Percentiles rank a stretch among this genome's conserved stretches.
These are phyloP conservation scores for silkworm (Bombyx mori) DNA, from an alignment of 1,140 invertebrate species.

Conservation along the genomic window DNA sequence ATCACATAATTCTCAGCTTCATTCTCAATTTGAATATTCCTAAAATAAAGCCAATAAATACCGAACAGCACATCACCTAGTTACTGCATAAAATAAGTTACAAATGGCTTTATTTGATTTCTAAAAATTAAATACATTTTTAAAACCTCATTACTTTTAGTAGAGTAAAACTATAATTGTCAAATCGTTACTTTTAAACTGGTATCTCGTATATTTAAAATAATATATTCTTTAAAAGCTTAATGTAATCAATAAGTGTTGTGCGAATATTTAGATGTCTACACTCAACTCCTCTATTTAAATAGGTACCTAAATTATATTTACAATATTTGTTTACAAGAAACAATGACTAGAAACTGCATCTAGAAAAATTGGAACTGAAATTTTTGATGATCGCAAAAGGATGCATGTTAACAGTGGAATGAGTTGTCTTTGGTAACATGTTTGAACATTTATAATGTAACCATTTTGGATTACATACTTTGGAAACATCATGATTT, in stretches of 20 bases:
- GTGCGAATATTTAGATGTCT: conserved; percentile 56
- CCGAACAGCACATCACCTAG: neutral
- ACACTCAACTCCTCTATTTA: conserved; percentile 46
- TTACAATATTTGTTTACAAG: conserved; percentile 61
- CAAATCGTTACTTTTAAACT: too few species aligned
- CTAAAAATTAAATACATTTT: neutral
- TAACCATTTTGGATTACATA: neutral
- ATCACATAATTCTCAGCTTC: conserved; percentile 48
- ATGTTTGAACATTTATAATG: conserved; percentile 38
- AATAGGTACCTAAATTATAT: conserved; percentile 50
- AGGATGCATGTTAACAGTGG: conserved; percentile 17
- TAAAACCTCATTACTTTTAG: conserved; percentile 1
- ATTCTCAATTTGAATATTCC: conserved; percentile 16
- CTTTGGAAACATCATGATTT: neutral
- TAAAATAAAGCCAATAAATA: conserved; percentile 29
- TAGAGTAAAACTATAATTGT: neutral
- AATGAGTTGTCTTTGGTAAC: conserved; percentile 66
- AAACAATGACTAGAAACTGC: conserved; percentile 64
- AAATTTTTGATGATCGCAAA: conserved; percentile 35
- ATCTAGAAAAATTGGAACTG: conserved; percentile 45
- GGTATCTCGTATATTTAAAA: too few species aligned
- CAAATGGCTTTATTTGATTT: too few species aligned
- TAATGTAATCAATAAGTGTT: conserved; percentile 40
- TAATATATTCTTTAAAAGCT: too few species aligned
- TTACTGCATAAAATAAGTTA: too few species aligned